Conservation (phyloP, 1,140 invertebrate species). For the Drosophila azteca region DNA sequence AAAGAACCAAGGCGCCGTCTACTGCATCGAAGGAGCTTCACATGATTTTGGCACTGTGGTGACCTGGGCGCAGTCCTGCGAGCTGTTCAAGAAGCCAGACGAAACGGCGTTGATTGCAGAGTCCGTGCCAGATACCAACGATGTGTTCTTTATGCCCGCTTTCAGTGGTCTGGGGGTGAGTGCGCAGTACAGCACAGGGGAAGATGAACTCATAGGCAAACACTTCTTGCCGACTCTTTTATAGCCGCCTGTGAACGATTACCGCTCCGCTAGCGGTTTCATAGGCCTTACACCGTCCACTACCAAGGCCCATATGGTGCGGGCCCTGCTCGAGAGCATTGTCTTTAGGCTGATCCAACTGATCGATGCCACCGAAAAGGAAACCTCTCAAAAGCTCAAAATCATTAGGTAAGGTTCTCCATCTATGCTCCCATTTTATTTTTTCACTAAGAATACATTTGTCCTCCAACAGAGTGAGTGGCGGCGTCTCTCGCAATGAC, state of each 20-base stretch:
- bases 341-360: conserved; percentile 93
- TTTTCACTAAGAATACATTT: neutral
- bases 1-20: conserved; percentile 85
- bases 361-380: conserved; percentile 88
- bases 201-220: neutral
- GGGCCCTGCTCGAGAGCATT: conserved; percentile 94
- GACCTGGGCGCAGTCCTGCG: conserved; percentile 92
- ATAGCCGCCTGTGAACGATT: conserved; percentile 95
- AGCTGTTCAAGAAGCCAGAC: conserved; percentile 88
- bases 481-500: conserved; percentile 96
- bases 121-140: conserved; percentile 89
- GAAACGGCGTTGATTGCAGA: conserved; percentile 89
- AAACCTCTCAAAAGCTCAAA: conserved; percentile 87
- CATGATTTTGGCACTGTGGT: conserved; percentile 95
- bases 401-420: conserved; percentile 85
- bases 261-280: conserved; percentile 91
- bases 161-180: conserved; percentile 95
- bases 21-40: conserved; percentile 92
- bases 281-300: conserved; percentile 93
- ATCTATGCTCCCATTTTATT: neutral
- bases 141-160: conserved; percentile 95
- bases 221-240: conserved; percentile 30
- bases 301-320: conserved; percentile 90
- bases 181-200: conserved; percentile 3
- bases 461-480: conserved; percentile 89